Conservation (phyloP, 2,797 vertebrate species). For the Cheirogaleus major region DNA sequence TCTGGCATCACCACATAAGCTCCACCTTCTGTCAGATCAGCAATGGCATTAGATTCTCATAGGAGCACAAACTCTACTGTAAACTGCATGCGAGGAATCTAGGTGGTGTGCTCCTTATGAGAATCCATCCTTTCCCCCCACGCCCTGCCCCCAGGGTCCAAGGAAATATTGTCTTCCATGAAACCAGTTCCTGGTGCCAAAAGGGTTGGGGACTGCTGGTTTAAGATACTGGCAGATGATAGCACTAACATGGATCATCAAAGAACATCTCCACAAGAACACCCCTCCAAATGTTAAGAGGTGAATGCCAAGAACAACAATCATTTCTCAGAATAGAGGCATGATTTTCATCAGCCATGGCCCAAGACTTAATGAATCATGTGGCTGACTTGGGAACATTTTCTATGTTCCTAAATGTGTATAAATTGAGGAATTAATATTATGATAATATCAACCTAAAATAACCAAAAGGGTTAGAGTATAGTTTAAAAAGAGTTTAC, state of each 20-base stretch:
- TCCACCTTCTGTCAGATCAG: too few relatives aligned
- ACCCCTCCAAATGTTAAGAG: background rate
- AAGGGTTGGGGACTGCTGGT: too few relatives aligned
- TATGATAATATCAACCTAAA: background rate
- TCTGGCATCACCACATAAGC: too few relatives aligned
- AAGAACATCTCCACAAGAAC: background rate
- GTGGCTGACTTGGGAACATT: background rate
- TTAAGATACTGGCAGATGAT: background rate
- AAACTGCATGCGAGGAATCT: too few relatives aligned
- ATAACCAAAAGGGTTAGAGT: background rate
- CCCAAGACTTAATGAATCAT: background rate
- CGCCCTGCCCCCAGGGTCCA: accelerated
- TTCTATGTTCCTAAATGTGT: background rate
- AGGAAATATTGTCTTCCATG: too few relatives aligned
- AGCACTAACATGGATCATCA: background rate
- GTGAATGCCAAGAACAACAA: background rate
- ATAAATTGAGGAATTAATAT: background rate
- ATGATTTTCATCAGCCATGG: background rate
- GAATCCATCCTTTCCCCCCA: too few relatives aligned
- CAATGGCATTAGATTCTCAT: too few relatives aligned
- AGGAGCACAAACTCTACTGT: too few relatives aligned
- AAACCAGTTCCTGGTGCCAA: too few relatives aligned
- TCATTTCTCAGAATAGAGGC: background rate
- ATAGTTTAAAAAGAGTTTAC: background rate
- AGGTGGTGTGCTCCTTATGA: too few relatives aligned